Base-by-base conservation (phyloP, 2,888 invertebrate genomes). In the Nymphalis polychloros region DNA sequence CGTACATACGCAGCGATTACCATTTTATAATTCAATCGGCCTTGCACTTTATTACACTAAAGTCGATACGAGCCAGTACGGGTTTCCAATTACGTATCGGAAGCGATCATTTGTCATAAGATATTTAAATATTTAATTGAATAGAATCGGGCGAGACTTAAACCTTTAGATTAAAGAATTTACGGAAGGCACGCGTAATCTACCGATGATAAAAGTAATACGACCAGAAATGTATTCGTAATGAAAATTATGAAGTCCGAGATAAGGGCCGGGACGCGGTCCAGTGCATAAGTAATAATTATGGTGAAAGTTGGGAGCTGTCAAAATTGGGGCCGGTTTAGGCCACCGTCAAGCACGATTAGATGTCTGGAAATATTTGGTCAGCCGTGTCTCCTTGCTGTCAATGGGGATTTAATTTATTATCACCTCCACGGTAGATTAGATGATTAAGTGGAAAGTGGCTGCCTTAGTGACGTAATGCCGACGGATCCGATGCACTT, bases 211-310 rank as follows among this genome's bases (percentile, higher is more conserved):
- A 75, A 75, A 71, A 64, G 67, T 72, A 72, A 77, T 75, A 73
- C 67, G 70, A 61, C 66, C 64, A 67, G 72, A 75, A 74, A 73
- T 73, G 67, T 73, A 67, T 55, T 31, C 65, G 66, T 72, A 77
- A 75, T 76, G 75, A 76, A 86, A 81, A 81, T 81, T 78, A 82
- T 77, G 79, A 78, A 76, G 76, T 74, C 76, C 73, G 67, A 73
- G 74, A 74, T 70, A 68, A 67, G 68, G 70, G 65, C 61, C 64
- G 60, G 63, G 61, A 64, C 23, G 41, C 57, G 55, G 55, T 19
- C 55, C 23, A 76, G 76, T 81, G 78, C 83, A 88, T 90, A 89
- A 89, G 89, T 90, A 89, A 90, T 88, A 90, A 90, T 90, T 88
- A 89, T 67, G 85, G 91, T 80, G 90, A 91, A 92, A 92, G 92